These are phyloP conservation scores for Coreius guichenoti DNA, from an alignment of 2,797 vertebrate species.

Conservation along the genomic window DNA sequence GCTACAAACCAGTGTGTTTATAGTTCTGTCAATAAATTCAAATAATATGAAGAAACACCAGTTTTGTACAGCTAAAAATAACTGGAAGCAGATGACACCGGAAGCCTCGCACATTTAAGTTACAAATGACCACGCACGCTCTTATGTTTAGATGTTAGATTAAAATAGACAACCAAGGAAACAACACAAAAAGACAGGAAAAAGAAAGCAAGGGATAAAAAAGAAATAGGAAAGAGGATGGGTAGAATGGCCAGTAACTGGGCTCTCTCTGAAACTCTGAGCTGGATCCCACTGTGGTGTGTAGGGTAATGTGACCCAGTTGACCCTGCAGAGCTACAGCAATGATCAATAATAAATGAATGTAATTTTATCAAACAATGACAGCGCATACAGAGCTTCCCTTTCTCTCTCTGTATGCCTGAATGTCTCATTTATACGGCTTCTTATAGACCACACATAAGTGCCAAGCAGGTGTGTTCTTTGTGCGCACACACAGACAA, in stretches of 20 bases:
- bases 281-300: conserved; percentile 26
- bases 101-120: not conserved
- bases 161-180: not conserved
- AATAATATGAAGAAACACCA: not conserved
- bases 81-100: too few relatives aligned
- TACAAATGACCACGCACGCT: not conserved
- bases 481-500: conserved; percentile 41
- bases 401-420: conserved; percentile 30
- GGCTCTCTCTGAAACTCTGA: conserved; percentile 32
- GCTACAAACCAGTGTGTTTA: not conserved
- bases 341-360: conserved; percentile 53
- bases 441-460: conserved; percentile 51
- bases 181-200: not conserved
- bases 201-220: not conserved
- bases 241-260: conserved; percentile 11
- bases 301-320: conserved; percentile 42
- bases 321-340: conserved; percentile 38
- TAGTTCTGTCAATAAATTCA: not conserved
- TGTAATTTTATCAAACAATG: conserved; percentile 54
- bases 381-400: conserved; percentile 49
- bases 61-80: not conserved
- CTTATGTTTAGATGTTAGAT: not conserved
- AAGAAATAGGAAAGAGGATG: not conserved
- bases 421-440: conserved; percentile 28
- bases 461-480: conserved; percentile 70